A percentile compares a stretch with the other conserved stretches of the same genome.
phyloP scores from a whole-genome alignment of 2,797 vertebrate species.

The Notolepis coatsorum region DNA sequence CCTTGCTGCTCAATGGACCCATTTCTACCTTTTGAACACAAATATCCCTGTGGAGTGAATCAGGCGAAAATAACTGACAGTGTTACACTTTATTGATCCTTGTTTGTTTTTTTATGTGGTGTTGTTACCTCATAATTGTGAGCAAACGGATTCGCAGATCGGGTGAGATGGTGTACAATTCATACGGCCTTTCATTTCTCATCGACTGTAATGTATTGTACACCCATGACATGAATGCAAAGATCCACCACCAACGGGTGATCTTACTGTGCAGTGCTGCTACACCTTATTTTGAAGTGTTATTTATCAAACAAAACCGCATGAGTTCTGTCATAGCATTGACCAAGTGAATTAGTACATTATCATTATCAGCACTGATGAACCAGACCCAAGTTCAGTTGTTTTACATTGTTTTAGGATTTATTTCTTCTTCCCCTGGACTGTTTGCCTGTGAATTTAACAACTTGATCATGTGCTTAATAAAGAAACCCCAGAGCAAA shows the following conservation, averaged over 20 bases:
- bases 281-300: conserved; percentile 46
- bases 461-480: conserved; percentile 55
- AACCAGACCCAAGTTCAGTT: conserved; percentile 6
- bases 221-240: conserved; percentile 7
- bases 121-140: conserved; percentile 7
- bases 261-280: conserved; percentile 14
- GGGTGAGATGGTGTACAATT: not conserved
- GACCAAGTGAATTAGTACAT: conserved; percentile 9
- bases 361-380: conserved; percentile 6
- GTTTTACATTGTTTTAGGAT: conserved; percentile 20
- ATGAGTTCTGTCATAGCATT: conserved; percentile 3
- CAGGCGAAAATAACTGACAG: not conserved
- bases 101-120: conserved; percentile 37
- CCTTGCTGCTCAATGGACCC: conserved; percentile 21
- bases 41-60: conserved; percentile 2
- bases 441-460: conserved; percentile 56
- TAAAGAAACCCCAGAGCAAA: conserved; percentile 60
- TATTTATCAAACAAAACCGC: conserved; percentile 35
- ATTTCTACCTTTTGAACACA: conserved; percentile 3
- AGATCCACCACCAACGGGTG: conserved; percentile 1
- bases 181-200: not conserved
- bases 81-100: not conserved
- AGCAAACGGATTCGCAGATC: not conserved
- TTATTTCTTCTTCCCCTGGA: conserved; percentile 35
- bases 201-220: not conserved